phyloP scores from a whole-genome alignment of 2,113 vertebrate genomes.

The Condylura cristata region DNA sequence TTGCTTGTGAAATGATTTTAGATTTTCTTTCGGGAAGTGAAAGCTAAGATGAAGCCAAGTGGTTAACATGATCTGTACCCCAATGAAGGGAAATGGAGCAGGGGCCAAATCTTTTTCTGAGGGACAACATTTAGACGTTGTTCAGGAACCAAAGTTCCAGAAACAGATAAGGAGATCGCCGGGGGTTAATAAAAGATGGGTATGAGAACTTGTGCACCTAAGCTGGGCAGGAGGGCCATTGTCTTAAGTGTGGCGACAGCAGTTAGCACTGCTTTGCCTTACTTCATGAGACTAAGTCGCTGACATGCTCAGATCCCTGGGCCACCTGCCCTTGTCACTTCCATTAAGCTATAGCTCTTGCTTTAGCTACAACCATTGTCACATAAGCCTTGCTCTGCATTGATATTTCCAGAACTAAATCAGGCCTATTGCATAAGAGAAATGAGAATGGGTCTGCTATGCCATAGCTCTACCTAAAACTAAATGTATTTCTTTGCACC shows the following conservation, averaged over 20 bases:
- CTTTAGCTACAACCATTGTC: constrained; percentile 24
- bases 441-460: neutral
- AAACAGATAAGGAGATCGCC: neutral
- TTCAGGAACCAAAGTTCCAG: neutral
- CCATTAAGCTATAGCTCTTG: neutral
- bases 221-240: neutral
- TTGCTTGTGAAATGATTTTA: neutral
- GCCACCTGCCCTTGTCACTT: neutral
- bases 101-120: neutral
- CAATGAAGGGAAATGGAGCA: neutral
- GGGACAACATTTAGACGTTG: neutral
- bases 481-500: constrained; percentile 8
- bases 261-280: neutral
- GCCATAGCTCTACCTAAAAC: neutral
- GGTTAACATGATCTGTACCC: neutral
- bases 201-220: neutral
- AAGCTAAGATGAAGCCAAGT: neutral
- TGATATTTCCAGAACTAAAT: constrained; percentile 33
- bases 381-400: neutral
- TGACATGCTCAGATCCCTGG: neutral
- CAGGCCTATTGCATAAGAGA: neutral
- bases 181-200: neutral
- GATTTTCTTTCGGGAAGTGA: constrained; percentile 33
- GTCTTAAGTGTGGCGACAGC: neutral
- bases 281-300: neutral